These are phyloP conservation scores for Australoheros facetus DNA, from an alignment of 2,797 vertebrate genomes.

Conservation along the genomic window DNA sequence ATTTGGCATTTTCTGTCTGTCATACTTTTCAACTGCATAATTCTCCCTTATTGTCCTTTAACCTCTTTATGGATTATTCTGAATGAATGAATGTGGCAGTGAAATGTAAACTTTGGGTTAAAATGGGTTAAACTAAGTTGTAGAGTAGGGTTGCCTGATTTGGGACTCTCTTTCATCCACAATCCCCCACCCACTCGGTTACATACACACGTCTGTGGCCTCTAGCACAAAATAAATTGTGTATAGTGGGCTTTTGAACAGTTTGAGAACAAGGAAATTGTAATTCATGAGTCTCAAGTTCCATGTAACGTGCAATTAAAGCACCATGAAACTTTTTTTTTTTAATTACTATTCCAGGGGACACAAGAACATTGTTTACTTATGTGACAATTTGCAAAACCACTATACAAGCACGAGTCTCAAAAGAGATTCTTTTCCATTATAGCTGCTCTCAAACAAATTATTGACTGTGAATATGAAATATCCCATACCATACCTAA, in stretches of 20 bases:
- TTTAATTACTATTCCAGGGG: slow-evolving; percentile 16
- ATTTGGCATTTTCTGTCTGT: slow-evolving; percentile 30
- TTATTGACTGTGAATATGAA: slow-evolving; percentile 27
- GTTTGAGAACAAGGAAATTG: neutral
- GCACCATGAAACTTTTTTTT: neutral
- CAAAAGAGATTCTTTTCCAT: slow-evolving; percentile 24
- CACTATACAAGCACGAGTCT: neutral
- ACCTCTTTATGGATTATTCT: slow-evolving; percentile 16
- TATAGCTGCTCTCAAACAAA: slow-evolving; percentile 20
- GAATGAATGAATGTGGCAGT: slow-evolving; percentile 8
- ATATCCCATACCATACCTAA: neutral
- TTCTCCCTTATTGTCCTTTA: neutral
- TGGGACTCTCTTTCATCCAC: neutral
- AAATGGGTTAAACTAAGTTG: slow-evolving; percentile 8
- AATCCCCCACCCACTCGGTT: neutral
- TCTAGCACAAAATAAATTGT: neutral
- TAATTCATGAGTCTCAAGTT: neutral
- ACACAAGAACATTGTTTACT: slow-evolving; percentile 4
- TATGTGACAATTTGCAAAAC: slow-evolving; percentile 37
- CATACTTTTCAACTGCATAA: slow-evolving; percentile 9
- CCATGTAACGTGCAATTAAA: neutral
- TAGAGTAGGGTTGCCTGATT: neutral
- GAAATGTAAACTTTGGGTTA: neutral
- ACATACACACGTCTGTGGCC: neutral
- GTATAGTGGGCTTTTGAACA: neutral